Base-by-base conservation (phyloP, 2,888 invertebrate genomes). In the Dromius quadrimaculatus region DNA sequence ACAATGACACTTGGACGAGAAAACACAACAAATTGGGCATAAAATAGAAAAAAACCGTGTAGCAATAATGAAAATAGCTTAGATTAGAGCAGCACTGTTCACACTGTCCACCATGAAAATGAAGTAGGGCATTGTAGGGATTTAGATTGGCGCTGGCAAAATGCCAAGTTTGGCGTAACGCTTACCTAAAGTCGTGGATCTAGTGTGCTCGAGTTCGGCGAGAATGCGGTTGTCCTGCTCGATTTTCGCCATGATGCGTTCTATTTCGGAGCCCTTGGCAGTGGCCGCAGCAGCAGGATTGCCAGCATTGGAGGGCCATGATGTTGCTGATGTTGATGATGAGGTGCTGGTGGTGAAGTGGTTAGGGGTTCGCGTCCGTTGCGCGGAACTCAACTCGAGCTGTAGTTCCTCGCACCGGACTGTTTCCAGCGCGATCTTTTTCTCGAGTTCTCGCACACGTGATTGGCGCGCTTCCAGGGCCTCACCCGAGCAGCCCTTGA, bases 201-300 rank as follows among this genome's bases (percentile, higher is more conserved):
- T 87, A 76, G 91, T 89, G 82, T 93, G 93, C 82, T 96, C 95
- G 79, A 95, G 85, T 81, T 96, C 95, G 74, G 95, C 95, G 79
- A 95, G 87, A 78, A 95, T 92, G 77, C 93, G 88, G 84, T 92
- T 92, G 84, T 91, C 91, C 84, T 95, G 95, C 84, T 95, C 95
- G 79, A 96, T 94, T 86, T 95, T 95, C 76, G 95, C 95, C 93
- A 96, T 95, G 82, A 96, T 94, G 79, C 94, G 88, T 83, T 95
- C 95, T 81, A 95, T 95, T 85, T 95, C 95, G 41, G 90, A 88
- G 81, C 80, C 78, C 78, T 83, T 83, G 75, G 78, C 77, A 71
- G 74, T 88, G 76, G 81, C 13, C 76, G 80, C 76, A 78, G 76
- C 71, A 79, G 80, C 73, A n/a, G n/a, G n/a, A 54, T 45, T 70